Conservation (phyloP, 1,140 invertebrate genomes). For the Melitaea cinxia region DNA sequence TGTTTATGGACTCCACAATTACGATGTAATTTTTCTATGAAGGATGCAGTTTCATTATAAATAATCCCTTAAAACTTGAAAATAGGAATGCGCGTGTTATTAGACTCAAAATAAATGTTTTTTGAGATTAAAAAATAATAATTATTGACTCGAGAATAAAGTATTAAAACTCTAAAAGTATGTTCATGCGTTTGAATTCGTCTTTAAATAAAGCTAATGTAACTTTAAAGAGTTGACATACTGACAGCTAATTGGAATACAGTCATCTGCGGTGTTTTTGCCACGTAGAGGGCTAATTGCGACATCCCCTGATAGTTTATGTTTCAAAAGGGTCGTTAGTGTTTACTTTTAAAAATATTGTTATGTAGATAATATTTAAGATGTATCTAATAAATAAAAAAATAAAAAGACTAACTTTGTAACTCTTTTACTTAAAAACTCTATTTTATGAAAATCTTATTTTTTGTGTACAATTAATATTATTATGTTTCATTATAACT, state of each 20-base stretch:
- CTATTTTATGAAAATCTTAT: no score
- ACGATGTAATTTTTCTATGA: neutral
- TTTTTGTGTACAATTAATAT: no score
- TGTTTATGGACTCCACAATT: slow-evolving; percentile 20
- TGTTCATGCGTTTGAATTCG: slow-evolving; percentile 20
- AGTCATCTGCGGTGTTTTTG: slow-evolving; percentile 77
- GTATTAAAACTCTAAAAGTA: no score
- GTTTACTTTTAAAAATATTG: slow-evolving; percentile 36
- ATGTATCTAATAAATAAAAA: no score
- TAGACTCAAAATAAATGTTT: neutral
- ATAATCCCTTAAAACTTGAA: neutral
- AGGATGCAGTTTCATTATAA: slow-evolving; percentile 16
- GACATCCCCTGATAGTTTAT: slow-evolving; percentile 58
- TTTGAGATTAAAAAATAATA: no score
- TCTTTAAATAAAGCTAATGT: slow-evolving; percentile 48
- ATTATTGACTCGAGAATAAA: no score
- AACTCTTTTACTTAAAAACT: no score
- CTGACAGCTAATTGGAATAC: slow-evolving; percentile 79
- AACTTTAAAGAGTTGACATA: slow-evolving; percentile 71
- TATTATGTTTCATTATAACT: no score
- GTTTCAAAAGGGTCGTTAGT: slow-evolving; percentile 41
- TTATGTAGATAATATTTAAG: slow-evolving; percentile 2
- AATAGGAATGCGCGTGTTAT: neutral
- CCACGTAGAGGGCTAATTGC: slow-evolving; percentile 70
- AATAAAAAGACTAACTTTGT: no score